These are phyloP conservation scores for Benitochromis conjunctus DNA, from an alignment of 2,113 vertebrate genomes.

Conservation along the genomic window DNA sequence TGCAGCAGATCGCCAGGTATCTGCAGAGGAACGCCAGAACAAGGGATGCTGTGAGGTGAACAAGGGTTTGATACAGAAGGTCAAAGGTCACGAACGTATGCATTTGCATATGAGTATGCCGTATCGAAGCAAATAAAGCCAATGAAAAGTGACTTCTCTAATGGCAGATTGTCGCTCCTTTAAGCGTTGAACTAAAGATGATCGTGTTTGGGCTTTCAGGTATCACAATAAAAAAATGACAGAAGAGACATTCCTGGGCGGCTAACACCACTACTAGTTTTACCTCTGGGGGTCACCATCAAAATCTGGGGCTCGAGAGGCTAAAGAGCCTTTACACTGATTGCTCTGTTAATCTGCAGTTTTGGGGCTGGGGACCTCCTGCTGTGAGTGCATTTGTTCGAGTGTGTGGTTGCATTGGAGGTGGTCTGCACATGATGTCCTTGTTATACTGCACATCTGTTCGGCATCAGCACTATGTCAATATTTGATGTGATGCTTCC, in stretches of 20 bases:
- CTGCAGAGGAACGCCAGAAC: background rate
- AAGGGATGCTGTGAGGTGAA: background rate
- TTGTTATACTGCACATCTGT: slow-evolving; percentile 59
- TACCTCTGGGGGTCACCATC: background rate
- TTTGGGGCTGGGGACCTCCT: slow-evolving; percentile 16
- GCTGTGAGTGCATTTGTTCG: slow-evolving; percentile 35
- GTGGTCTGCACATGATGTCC: slow-evolving; percentile 40
- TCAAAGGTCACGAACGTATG: background rate
- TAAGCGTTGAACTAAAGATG: background rate
- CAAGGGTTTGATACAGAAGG: background rate
- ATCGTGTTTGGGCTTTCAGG: background rate
- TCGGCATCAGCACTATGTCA: slow-evolving; percentile 45
- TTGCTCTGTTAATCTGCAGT: slow-evolving; percentile 58
- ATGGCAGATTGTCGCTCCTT: background rate
- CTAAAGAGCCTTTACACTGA: slow-evolving; percentile 34
- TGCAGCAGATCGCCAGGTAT: background rate
- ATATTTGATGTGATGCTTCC: slow-evolving; percentile 29
- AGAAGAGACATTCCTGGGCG: slow-evolving; percentile 17
- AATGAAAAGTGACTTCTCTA: background rate
- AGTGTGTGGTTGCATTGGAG: slow-evolving; percentile 18
- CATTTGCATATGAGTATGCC: background rate
- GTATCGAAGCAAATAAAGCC: background rate
- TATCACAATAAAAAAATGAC: background rate
- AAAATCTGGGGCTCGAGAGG: slow-evolving; percentile 32
- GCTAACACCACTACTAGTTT: slow-evolving; percentile 6